Base-by-base conservation (phyloP, 2,888 invertebrate genomes). In the Apotomis capreana region DNA sequence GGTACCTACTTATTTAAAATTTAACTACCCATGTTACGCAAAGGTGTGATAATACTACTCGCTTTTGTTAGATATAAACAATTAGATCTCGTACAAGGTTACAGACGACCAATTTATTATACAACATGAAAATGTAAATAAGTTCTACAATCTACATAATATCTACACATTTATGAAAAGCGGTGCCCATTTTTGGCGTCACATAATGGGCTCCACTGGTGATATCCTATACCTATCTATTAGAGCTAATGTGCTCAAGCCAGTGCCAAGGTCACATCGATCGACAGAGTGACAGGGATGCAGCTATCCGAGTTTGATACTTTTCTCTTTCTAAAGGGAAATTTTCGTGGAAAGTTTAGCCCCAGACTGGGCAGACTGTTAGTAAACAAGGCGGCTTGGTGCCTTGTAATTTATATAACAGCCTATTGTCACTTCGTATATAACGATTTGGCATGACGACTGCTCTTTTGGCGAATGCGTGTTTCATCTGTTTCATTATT, bases 241-340 rank as follows among this genome's bases (percentile, higher is more conserved):
- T 13, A 51, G 13, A 69, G 70, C 63, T 73, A 79, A 81, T 76
- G 70, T 76, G 77, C 79, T 78, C 85, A 87, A 70, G 74, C 74
- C 79, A 90, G 82, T 89, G 90, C 86, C 91, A 91, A 91, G 91
- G 91, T 91, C 90, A 85, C 82, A 91, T 90, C 90, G 91, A 91
- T 87, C 88, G 82, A 76, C 15, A 75, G 81, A 67, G 77, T 49
- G 82, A 86, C 60, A 72, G 82, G 77, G 87, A 85, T 73, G 75
- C 63, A 68, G 69, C 67, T 82, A 83, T 78, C 57, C 73, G 70
- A 74, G 70, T 72, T 72, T 62, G 72, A 75, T 69, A 49, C 70
- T 74, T 75, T 51, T 81, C 81, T 75, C 79, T 78, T 74, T 87
- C 80, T 67, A 68, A 58, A 71, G 76, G 75, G 71, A 59, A 70